Evolutionary conservation across 2,888 invertebrate species (phyloP), one percentile per base, ranked within the genome.

Genomic region (Lithophane leautieri): DNA sequence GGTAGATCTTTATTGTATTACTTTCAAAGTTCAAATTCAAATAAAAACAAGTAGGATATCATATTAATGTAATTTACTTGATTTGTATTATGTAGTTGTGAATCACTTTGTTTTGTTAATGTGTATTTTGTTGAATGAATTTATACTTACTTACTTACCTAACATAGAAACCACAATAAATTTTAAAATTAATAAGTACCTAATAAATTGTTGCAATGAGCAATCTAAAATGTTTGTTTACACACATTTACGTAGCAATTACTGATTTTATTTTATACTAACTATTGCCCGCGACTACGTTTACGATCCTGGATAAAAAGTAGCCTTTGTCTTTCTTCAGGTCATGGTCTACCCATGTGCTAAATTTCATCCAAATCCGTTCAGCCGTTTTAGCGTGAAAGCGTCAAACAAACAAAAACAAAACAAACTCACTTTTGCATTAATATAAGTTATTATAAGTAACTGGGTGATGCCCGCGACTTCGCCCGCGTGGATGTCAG

Each of bases 101-200:
- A 78, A 47, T 72, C 54, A 79, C 1, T 22, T 56, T 22, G 9
- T 62, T 62, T 62, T 14, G 4, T 47, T 62, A 47, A 47, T 40
- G 25, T 14, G 4, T 44, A 44, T 1, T 73, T 44, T 78, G n/a
- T 42, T 62, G 54, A 71, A 76, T 72, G 80, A 60, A 44, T 81
- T 60, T 19, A 34, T 52, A 58, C 28, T 25, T 52, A 58, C 40
- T 11, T 52, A 58, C 28, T 25, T 52, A 58, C 40, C 14, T 44
- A 70, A 56, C 74, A n/a, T 50, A 6, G 19, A 60, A 73, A 65
- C 63, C 50, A 28, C 74, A 73, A 52, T 42, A 12, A 19, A 25
- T 22, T 52, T n/a, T 25, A 66, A 71, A 75, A 25, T 77, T 56
- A 16, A 16, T n/a, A n/a, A 28, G 4, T 61, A n/a, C n/a, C n/a